A percentile compares a stretch with the other conserved stretches of the same genome.
phyloP scores from a whole-genome alignment of 1,140 invertebrate species.

The Polyergus mexicanus region DNA sequence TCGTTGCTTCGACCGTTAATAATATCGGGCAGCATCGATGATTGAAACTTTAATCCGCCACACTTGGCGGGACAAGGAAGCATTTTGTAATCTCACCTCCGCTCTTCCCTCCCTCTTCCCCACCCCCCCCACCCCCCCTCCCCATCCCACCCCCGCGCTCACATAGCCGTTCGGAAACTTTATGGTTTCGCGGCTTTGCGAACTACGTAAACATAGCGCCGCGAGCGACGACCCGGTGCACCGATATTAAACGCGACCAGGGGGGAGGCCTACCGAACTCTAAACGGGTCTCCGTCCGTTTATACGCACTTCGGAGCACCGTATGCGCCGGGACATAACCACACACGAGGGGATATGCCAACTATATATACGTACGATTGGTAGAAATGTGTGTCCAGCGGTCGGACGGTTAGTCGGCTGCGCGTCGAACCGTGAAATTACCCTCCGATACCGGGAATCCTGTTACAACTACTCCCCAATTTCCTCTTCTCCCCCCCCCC shows the following conservation, averaged over 20 bases:
- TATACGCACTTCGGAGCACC: conserved; percentile 30
- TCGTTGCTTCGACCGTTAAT: conserved; percentile 37
- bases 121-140: too few relatives aligned
- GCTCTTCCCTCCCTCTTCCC: too few relatives aligned
- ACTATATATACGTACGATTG: conserved; percentile 44
- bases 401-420: conserved; percentile 79
- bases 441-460: conserved; percentile 66
- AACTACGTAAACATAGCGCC: conserved; percentile 28
- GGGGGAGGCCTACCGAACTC: not conserved
- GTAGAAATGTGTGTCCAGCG: conserved; percentile 67
- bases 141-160: not conserved
- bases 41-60: conserved; percentile 55
- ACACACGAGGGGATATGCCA: conserved; percentile 11
- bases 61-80: conserved; percentile 22
- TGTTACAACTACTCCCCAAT: conserved; percentile 63
- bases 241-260: conserved; percentile 44
- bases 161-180: conserved; percentile 33
- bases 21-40: conserved; percentile 28
- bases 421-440: conserved; percentile 80
- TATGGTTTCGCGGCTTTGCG: conserved; percentile 51
- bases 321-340: conserved; percentile 5
- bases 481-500: conserved; percentile 69
- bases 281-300: conserved; percentile 25
- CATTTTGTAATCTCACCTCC: conserved; percentile 48
- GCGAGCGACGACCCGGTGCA: not conserved